phyloP scores from a whole-genome alignment of 2,113 vertebrate species.

The Microtus ochrogaster region DNA sequence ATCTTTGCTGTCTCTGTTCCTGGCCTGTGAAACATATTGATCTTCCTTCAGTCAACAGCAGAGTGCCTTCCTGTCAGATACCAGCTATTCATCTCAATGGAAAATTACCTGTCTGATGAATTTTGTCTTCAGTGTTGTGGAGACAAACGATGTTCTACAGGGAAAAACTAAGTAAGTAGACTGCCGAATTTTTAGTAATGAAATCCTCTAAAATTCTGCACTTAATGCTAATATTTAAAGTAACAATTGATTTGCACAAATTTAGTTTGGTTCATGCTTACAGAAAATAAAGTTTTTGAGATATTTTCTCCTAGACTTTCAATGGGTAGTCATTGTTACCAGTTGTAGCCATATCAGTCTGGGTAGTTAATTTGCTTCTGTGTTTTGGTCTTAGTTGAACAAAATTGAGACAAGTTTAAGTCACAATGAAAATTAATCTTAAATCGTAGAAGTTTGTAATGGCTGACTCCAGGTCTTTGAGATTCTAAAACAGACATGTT shows the following conservation, averaged over 20 bases:
- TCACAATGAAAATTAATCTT: slow-evolving; percentile 13
- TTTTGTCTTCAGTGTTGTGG: slow-evolving; percentile 1
- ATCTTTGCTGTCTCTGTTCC: background rate
- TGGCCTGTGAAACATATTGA: slow-evolving; percentile 11
- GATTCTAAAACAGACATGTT: slow-evolving; percentile 17
- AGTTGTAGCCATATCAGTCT: background rate
- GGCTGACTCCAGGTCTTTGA: background rate
- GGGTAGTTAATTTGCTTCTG: background rate
- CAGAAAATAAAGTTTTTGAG: slow-evolving; percentile 4
- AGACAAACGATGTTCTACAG: background rate
- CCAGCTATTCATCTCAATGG: slow-evolving; percentile 30
- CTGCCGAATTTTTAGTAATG: background rate
- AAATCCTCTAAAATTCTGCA: slow-evolving; percentile 47
- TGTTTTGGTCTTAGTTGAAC: slow-evolving; percentile 38
- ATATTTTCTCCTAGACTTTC: background rate
- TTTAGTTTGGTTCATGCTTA: slow-evolving; percentile 44
- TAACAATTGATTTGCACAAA: slow-evolving; percentile 19
- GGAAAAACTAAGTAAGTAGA: slow-evolving; percentile 28
- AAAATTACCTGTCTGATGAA: slow-evolving; percentile 37
- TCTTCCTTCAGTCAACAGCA: slow-evolving; percentile 47
- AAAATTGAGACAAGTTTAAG: slow-evolving; percentile 23
- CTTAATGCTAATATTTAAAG: slow-evolving; percentile 3
- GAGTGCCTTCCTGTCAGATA: slow-evolving; percentile 2
- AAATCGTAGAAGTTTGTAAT: background rate
- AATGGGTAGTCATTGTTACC: background rate